Evolutionary conservation across 2,797 vertebrate genomes (phyloP).

Genomic region (Rhyacichthys aspro): DNA sequence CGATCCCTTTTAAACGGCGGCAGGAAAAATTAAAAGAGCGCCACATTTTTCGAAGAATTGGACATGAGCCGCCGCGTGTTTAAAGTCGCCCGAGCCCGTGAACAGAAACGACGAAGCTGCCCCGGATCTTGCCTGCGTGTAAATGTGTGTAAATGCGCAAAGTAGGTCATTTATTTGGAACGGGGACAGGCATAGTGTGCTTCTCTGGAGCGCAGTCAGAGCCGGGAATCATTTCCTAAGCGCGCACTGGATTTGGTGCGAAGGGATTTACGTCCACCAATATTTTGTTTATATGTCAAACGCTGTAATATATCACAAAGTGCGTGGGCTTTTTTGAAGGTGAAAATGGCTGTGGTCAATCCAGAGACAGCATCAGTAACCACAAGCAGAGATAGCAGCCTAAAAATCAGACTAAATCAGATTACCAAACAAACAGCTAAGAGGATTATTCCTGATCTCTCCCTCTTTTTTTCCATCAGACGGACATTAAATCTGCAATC

Average conservation of each 20-base stretch:
- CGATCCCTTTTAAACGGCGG: slow-evolving; percentile 39
- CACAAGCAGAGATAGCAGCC: slow-evolving; percentile 70
- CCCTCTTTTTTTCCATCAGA: slow-evolving; percentile 53
- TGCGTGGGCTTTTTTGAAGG: slow-evolving; percentile 35
- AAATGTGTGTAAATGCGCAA: slow-evolving; percentile 79
- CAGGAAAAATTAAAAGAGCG: slow-evolving; percentile 25
- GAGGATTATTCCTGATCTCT: slow-evolving; percentile 77
- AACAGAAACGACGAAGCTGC: slow-evolving; percentile 57
- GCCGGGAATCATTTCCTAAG: slow-evolving; percentile 68
- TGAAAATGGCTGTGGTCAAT: slow-evolving; percentile 65
- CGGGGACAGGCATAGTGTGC: slow-evolving; percentile 63
- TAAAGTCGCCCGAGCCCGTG: slow-evolving; percentile 31
- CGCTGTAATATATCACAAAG: slow-evolving; percentile 20
- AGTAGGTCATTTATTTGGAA: slow-evolving; percentile 84
- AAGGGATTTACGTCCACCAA: slow-evolving; percentile 52
- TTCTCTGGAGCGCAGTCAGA: slow-evolving; percentile 69
- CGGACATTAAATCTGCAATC: slow-evolving; percentile 74
- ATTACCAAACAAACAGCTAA: slow-evolving; percentile 80
- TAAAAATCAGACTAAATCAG: slow-evolving; percentile 78
- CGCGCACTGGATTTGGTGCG: slow-evolving; percentile 66
- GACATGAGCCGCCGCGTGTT: slow-evolving; percentile 41
- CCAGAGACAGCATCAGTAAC: slow-evolving; percentile 72
- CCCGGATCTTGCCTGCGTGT: slow-evolving; percentile 65
- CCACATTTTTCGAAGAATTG: slow-evolving; percentile 63
- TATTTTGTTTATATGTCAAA: slow-evolving; percentile 62